These are phyloP conservation scores for Cyprinodon variegatus DNA, from an alignment of 2,113 vertebrate species.

Conservation along the genomic window DNA sequence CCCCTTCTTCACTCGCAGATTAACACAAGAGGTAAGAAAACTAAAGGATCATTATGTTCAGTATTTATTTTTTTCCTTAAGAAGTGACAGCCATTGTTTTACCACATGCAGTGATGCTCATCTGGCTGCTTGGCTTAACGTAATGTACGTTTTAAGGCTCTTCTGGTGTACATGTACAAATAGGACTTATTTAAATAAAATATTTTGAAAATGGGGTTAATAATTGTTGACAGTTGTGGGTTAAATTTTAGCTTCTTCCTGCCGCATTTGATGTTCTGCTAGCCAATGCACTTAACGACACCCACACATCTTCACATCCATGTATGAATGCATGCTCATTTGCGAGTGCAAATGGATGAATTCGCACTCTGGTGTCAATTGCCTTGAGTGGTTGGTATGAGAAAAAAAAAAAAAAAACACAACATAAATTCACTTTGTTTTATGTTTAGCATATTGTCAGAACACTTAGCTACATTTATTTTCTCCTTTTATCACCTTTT, in stretches of 20 bases:
- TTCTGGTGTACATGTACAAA: neutral
- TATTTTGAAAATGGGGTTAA: too few relatives aligned
- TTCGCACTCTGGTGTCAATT: neutral
- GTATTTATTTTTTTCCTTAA: neutral
- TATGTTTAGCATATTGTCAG: neutral
- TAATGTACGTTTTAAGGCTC: neutral
- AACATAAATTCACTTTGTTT: neutral
- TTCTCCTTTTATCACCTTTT: neutral
- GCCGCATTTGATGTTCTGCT: neutral
- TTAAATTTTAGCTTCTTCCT: neutral
- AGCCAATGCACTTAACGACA: neutral
- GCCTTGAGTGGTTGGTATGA: neutral
- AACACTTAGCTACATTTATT: neutral
- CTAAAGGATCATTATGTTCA: too few relatives aligned
- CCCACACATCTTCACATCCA: neutral
- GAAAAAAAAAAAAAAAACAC: neutral
- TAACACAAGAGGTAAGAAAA: conserved; percentile 91
- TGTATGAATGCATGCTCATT: neutral
- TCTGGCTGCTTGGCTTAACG: neutral
- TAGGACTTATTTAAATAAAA: neutral
- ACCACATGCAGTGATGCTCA: neutral
- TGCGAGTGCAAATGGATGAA: neutral
- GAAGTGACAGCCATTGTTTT: neutral
- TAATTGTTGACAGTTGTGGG: neutral
- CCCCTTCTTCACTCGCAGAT: conserved; percentile 95